Base-by-base conservation (phyloP, 2,797 vertebrate species). In the Jordanella pulchra region DNA sequence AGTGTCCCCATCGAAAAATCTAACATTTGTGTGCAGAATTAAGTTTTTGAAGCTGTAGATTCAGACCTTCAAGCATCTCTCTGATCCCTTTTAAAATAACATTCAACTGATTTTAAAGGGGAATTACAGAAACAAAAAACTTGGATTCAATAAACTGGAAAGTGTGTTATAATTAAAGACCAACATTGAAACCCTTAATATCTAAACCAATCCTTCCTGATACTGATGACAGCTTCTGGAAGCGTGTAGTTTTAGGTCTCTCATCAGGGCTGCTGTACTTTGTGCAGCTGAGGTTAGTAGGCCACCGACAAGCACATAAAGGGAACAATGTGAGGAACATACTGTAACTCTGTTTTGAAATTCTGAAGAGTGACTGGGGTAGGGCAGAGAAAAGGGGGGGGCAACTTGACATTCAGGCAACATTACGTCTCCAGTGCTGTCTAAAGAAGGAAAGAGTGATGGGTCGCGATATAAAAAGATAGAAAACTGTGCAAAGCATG, bases 401-500 rank as follows among this genome's bases (percentile, higher is more conserved):
- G 84, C 75, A 72, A 84, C 58, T 78, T 88, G 90, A 92, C 91
- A 91, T 87, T 89, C 83, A 87, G 89, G 87, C 89, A 90, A 93
- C 91, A 92, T 89, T 89, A 89, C 78, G 89, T 92, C 91, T 92
- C 89, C 91, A 93, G 88, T 85, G 85, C 85, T 88, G 87, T 90
- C 89, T 84, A 90, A 91, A 93, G 89, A 92, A 91, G 90, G 90
- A 93, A 90, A 91, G 91, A 91, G 83, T 92, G 90, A 87, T 86
- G 81, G 90, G 84, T 88, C 84, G 71, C 51, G 85, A 85, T 90
- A 89, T 88, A 91, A 91, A 91, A 91, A 90, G 91, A 87, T 84
- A 81, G 89, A 87, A 88, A 88, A 87, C 89, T 84, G 79, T 77
- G 86, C 90, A 89, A 83, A 86, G 80, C 90, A 85, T 82, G 91